Evolutionary conservation across 1,140 invertebrate species (phyloP), one percentile per base, ranked within the genome.

Genomic region (Brachionus rotundiformis): DNA sequence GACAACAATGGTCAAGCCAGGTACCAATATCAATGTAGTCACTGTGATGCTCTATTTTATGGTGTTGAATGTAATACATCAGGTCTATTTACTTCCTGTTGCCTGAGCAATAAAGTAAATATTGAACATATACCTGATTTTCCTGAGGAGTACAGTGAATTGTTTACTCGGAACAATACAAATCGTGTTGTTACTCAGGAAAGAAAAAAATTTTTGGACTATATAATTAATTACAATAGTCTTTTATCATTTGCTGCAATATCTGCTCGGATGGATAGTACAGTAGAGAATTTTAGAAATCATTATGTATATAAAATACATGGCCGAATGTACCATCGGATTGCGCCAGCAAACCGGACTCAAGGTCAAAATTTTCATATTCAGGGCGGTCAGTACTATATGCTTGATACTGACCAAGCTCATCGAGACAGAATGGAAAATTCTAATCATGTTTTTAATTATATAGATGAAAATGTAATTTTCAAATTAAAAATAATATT

Each of bases 351-450:
- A 8, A 47, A n/a, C 3, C 3, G 44, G n/a, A 47, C 44, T 8
- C 11, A 31, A 10, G 27, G 31, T 29, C 61, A 65, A 33, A 29
- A 65, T 31, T 65, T 65, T 65, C 61, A 65, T 13, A 65, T 65
- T 27, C 61, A 65, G n/a, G 27, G 61, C 27, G 61, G 61, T 31
- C 61, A 65, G n/a, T 65, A 65, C 27, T 65, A 65, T 31, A 65
- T 31, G 13, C 25, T 65, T 29, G 61, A 65, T 31, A 65, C 61
- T 2, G 61, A 65, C 27, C 25, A 31, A n/a, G 61, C 61, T 33
- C 61, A 65, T n/a, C 25, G 29, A 11, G 27, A 65, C 10, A 3
- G 61, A 31, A 2, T 65, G 8, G 25, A 10, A 27, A 61, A 61
- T 61, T 5, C 54, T 3, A 61, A 61, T 27, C 54, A 61, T 27